Percentiles rank a stretch among this genome's conserved stretches.
Evolutionary conservation across 2,888 invertebrate species (phyloP).

Genomic region (Malacosoma neustria): DNA sequence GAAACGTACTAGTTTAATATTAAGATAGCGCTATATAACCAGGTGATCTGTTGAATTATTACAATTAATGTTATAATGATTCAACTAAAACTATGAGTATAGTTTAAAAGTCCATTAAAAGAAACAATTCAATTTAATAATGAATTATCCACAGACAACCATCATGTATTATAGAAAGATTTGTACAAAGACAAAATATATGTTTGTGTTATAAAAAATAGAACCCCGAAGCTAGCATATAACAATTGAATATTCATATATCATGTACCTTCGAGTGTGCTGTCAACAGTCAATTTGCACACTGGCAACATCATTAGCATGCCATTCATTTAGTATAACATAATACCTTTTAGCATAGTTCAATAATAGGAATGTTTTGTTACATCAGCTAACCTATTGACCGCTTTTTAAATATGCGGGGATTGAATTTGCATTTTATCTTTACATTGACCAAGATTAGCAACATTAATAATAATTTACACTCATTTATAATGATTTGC

Average conservation of each 20-base stretch:
- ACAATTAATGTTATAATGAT: no score
- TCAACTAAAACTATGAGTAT: no score
- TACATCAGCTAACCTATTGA: not conserved
- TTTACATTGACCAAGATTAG: not conserved
- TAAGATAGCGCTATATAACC: no score
- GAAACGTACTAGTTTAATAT: no score
- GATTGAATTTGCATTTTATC: not conserved
- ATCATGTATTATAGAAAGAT: no score
- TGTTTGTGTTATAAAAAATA: not conserved
- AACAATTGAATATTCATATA: slow-evolving; percentile 8
- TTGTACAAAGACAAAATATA: not conserved
- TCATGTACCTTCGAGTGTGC: slow-evolving; percentile 7
- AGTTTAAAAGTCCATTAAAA: no score
- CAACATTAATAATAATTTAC: not conserved
- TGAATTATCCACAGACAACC: no score
- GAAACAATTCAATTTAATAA: no score
- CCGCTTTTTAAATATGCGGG: not conserved
- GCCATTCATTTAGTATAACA: slow-evolving; percentile 3
- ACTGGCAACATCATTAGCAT: slow-evolving; percentile 6
- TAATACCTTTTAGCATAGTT: not conserved
- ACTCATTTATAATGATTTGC: no score
- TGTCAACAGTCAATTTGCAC: slow-evolving; percentile 14
- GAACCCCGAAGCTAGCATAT: not conserved
- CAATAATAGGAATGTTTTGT: not conserved
- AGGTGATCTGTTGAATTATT: no score